Evolutionary conservation across 2,113 vertebrate species (phyloP).

Genomic region (Ctenodactylus gundi): DNA sequence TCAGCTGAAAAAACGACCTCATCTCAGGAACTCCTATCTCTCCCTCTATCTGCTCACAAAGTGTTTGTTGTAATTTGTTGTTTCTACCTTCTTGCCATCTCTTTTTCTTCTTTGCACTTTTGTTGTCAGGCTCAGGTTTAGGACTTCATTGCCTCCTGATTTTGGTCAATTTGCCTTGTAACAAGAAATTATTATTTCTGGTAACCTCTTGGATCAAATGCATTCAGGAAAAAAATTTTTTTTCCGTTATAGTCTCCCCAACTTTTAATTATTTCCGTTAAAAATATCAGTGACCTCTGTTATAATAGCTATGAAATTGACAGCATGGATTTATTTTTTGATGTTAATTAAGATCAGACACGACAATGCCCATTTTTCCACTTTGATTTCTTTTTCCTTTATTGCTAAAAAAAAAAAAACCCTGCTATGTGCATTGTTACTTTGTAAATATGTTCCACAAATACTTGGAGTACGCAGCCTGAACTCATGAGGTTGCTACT

Average conservation of each 20-base stretch:
- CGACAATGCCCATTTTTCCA: neutral
- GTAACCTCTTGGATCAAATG: neutral
- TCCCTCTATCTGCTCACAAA: neutral
- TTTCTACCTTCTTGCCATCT: neutral
- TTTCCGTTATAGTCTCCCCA: neutral
- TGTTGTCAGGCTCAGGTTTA: neutral
- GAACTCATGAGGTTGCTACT: neutral
- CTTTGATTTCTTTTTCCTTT: neutral
- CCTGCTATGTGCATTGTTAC: neutral
- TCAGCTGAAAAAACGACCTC: neutral
- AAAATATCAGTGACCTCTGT: neutral
- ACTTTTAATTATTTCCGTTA: neutral
- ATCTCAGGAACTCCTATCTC: neutral
- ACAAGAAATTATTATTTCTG: neutral
- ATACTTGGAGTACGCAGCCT: neutral
- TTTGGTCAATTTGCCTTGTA: constrained; percentile 8
- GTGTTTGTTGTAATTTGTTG: neutral
- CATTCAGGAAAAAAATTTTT: neutral
- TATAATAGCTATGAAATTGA: neutral
- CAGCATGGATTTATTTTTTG: neutral
- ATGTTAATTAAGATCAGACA: neutral
- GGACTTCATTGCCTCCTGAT: neutral
- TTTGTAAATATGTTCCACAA: neutral
- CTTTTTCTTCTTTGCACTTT: neutral
- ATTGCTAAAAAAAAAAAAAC: neutral